phyloP scores from a whole-genome alignment of 2,797 vertebrate species.

The Platalea minor region DNA sequence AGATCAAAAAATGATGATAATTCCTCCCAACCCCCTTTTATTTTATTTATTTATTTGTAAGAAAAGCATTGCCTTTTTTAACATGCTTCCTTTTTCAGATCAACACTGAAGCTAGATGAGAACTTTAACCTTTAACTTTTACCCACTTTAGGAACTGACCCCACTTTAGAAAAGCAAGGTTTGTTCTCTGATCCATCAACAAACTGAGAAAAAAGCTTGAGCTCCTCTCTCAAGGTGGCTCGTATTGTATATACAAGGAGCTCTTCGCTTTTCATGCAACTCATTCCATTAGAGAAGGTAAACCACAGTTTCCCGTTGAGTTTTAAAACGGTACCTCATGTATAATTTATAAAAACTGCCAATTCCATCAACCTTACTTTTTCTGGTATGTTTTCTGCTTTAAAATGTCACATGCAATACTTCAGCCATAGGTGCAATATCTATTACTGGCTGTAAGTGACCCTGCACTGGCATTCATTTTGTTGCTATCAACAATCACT shows the following conservation, averaged over 20 bases:
- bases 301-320: conserved; percentile 36
- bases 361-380: conserved; percentile 31
- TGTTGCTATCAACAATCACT: conserved; percentile 55
- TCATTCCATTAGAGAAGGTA: conserved; percentile 35
- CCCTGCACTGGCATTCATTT: conserved; percentile 48
- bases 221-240: not conserved
- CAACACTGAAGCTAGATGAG: not conserved
- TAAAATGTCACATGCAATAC: conserved; percentile 49
- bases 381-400: conserved; percentile 56
- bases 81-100: not conserved
- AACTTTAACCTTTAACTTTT: not conserved
- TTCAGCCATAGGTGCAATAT: conserved; percentile 14
- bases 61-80: not conserved
- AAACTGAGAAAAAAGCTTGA: not conserved
- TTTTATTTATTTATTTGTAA: not conserved
- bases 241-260: not conserved
- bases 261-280: conserved; percentile 24
- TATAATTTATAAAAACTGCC: conserved; percentile 66
- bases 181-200: not conserved
- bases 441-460: conserved; percentile 49
- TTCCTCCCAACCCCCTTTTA: not conserved
- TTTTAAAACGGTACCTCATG: conserved; percentile 57
- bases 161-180: not conserved
- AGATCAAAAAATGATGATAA: not conserved
- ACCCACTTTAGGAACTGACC: not conserved